Evolutionary conservation across 2,888 invertebrate species (phyloP).

Genomic region (Cephus runcator): DNA sequence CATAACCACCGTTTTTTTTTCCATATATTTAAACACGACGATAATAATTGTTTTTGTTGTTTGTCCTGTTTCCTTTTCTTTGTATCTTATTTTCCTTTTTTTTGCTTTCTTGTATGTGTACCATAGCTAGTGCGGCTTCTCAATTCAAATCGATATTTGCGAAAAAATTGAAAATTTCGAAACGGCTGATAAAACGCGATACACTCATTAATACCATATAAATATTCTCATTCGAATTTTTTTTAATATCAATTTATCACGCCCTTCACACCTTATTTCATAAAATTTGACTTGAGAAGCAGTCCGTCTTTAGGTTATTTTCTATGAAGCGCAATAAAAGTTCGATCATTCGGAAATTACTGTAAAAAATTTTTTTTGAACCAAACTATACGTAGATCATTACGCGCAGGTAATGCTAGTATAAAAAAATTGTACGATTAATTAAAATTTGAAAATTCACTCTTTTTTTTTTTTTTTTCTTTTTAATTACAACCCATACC

Average conservation of each 20-base stretch:
- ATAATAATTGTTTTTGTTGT: slow-evolving; percentile 18
- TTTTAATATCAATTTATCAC: not conserved
- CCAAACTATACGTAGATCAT: not conserved
- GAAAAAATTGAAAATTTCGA: not conserved
- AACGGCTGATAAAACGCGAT: not conserved
- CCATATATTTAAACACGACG: slow-evolving; percentile 26
- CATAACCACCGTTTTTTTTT: slow-evolving; percentile 17
- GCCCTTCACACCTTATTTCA: not conserved
- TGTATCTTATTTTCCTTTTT: not conserved
- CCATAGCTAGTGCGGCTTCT: slow-evolving; percentile 5
- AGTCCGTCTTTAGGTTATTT: not conserved
- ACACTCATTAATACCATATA: not conserved
- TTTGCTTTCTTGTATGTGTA: slow-evolving; percentile 6
- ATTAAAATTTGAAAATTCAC: not conserved
- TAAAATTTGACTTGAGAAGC: slow-evolving; percentile 9
- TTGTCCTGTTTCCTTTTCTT: not conserved
- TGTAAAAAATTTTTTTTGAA: not conserved
- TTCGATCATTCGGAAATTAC: not conserved
- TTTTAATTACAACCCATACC: not conserved
- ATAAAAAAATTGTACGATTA: not conserved
- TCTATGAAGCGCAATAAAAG: not conserved
- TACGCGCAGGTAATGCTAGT: not conserved
- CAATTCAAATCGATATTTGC: slow-evolving; percentile 10
- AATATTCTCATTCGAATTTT: not conserved
- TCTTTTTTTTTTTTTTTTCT: no score